Evolutionary conservation across 2,888 invertebrate species (phyloP), one percentile per base, ranked within the genome.

Genomic region (Girardia tigrina): DNA sequence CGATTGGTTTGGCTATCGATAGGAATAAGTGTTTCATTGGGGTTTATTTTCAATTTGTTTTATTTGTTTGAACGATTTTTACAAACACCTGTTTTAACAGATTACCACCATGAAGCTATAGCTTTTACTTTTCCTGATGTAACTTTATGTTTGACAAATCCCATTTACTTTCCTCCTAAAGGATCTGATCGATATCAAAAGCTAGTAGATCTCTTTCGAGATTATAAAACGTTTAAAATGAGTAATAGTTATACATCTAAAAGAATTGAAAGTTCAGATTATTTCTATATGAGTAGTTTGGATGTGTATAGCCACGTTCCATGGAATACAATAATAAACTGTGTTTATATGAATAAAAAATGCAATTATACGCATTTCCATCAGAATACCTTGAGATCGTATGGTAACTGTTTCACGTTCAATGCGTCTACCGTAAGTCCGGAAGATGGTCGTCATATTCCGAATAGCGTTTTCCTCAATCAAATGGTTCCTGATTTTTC

Each of bases 51-150:
- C 14, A 75, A 75, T 26, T 8, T 75, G 42, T 29, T 28, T 36
- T 29, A 75, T 74, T 29, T 75, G 4, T 36, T 74, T 23, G 73
- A 74, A 6, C 75, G 74, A 42, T 75, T 36, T 36, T 42, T 73
- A 14, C 75, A 75, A 26, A 20, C 29, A 0, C 75, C 75, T 2
- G 74, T 75, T 16, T 27, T 75, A 12, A 75, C 75, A 20, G 74
- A 75, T 42, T 12, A 75, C 8, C 29, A 75, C n/a, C 75, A 75
- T 42, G 75, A 75, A 28, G 29, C 75, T 16, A 29, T 28, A 23
- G 26, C 73, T 20, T 75, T 75, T 42, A n/a, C 26, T 20, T 75
- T 75, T 75, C 75, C 75, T 1, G 75, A 75, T 76, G 28, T 75
- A 20, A 75, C 75, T 14, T 29, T 75, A 26, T 75, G 75, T 42